phyloP scores from a whole-genome alignment of 1,140 invertebrate genomes.

The Drosophila pruinosa region DNA sequence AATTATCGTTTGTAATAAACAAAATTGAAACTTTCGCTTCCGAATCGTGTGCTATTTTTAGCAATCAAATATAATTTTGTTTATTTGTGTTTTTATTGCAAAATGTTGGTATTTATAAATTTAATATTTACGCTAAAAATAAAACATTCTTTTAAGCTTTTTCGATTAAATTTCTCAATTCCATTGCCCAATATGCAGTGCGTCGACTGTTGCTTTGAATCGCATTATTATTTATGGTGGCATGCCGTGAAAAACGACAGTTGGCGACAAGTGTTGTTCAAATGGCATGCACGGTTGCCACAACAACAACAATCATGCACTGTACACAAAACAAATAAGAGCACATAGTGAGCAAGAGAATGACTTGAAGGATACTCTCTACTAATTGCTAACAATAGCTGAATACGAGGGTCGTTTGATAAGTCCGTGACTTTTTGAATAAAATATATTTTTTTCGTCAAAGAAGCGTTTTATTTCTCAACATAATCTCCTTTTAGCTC shows the following conservation, averaged over 20 bases:
- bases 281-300: slow-evolving; percentile 76
- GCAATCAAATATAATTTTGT: no score
- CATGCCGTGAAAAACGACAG: slow-evolving; percentile 78
- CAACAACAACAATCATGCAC: slow-evolving; percentile 54
- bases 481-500: no score
- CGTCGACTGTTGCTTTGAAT: slow-evolving; percentile 54
- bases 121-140: slow-evolving; percentile 1
- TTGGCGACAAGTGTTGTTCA: slow-evolving; percentile 77
- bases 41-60: no score
- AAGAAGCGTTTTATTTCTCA: no score
- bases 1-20: no score
- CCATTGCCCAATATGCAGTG: slow-evolving; percentile 47
- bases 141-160: not conserved
- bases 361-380: not conserved
- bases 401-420: no score
- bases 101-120: no score
- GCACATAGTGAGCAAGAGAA: not conserved
- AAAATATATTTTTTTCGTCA: no score
- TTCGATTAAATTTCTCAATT: slow-evolving; percentile 1
- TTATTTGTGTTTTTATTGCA: no score
- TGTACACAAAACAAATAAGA: not conserved
- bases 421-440: no score
- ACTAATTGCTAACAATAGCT: not conserved
- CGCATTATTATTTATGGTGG: slow-evolving; percentile 76
- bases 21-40: no score